Evolutionary conservation across 2,113 vertebrate genomes (phyloP).

Genomic region (Poeciliopsis turrubarensis): DNA sequence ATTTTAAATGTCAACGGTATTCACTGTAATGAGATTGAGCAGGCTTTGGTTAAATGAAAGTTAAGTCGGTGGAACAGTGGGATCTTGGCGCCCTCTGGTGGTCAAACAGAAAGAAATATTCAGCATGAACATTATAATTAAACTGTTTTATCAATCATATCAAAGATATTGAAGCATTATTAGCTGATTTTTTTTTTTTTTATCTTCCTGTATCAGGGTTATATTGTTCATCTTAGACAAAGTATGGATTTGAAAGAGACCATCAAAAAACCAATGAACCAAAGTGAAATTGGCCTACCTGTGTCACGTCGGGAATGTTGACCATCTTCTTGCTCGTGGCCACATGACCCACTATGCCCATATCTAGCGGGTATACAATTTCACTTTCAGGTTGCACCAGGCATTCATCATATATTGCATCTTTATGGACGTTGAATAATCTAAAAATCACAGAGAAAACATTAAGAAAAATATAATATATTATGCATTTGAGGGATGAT

Average conservation of each 20-base stretch:
- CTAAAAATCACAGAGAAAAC: constrained; percentile 42
- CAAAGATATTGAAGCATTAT: not conserved
- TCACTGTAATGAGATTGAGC: constrained; percentile 57
- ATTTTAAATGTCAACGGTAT: constrained; percentile 65
- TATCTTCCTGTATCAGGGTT: not conserved
- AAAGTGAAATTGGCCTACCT: constrained; percentile 73
- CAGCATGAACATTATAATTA: not conserved
- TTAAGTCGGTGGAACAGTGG: not conserved
- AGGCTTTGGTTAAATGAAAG: constrained; percentile 22
- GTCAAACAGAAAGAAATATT: not conserved
- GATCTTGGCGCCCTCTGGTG: constrained; percentile 49
- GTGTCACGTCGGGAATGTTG: constrained; percentile 79
- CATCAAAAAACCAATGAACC: not conserved
- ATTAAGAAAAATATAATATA: not conserved
- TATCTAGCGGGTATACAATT: constrained; percentile 89
- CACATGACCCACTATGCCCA: constrained; percentile 86
- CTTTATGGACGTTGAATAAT: constrained; percentile 86
- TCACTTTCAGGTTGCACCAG: constrained; percentile 87
- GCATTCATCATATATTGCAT: constrained; percentile 83
- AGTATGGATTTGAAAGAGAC: not conserved
- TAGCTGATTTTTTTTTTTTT: not conserved
- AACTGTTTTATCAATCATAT: too few relatives aligned
- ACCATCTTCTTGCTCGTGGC: constrained; percentile 85
- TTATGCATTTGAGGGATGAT: not conserved
- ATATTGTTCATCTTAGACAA: not conserved